These are phyloP conservation scores for Aldrovandia affinis DNA, from an alignment of 2,797 vertebrate genomes.

Conservation along the genomic window DNA sequence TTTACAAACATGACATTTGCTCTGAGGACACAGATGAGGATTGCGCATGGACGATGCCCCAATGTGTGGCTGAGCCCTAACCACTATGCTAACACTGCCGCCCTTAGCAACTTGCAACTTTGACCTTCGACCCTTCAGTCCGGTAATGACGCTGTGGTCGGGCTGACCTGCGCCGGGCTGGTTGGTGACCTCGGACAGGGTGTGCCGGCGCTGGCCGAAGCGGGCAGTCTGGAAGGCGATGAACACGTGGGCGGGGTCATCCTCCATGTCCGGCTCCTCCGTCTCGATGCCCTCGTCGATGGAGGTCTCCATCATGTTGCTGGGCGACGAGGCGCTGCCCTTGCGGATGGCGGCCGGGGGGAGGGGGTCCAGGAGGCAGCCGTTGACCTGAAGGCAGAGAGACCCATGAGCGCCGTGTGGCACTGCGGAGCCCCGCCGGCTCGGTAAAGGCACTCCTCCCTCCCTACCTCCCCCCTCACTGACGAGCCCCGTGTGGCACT, in stretches of 20 bases:
- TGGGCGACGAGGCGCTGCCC: conserved; percentile 89
- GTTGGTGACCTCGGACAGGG: conserved; percentile 93
- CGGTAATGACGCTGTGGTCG: not conserved
- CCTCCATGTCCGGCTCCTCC: conserved; percentile 84
- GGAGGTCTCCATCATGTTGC: conserved; percentile 97
- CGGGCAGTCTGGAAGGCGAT: conserved; percentile 86
- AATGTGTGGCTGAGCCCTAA: no score
- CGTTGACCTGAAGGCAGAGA: conserved; percentile 80
- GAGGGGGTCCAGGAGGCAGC: conserved; percentile 92
- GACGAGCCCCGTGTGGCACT: no score
- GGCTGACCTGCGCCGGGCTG: conserved; percentile 82
- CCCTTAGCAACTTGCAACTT: no score
- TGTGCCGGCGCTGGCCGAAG: conserved; percentile 90
- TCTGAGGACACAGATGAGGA: no score
- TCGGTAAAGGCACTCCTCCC: no score
- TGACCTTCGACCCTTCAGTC: not conserved
- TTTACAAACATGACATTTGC: no score
- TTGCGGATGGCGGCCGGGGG: conserved; percentile 79
- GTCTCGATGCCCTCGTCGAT: conserved; percentile 96
- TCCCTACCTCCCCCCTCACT: no score
- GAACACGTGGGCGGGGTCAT: conserved; percentile 84
- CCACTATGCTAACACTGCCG: no score
- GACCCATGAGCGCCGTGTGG: not conserved
- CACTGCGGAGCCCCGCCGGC: no score
- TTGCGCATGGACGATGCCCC: no score